These are phyloP conservation scores for Polydrusus tereticollis DNA, from an alignment of 2,888 invertebrate genomes.

Conservation along the genomic window DNA sequence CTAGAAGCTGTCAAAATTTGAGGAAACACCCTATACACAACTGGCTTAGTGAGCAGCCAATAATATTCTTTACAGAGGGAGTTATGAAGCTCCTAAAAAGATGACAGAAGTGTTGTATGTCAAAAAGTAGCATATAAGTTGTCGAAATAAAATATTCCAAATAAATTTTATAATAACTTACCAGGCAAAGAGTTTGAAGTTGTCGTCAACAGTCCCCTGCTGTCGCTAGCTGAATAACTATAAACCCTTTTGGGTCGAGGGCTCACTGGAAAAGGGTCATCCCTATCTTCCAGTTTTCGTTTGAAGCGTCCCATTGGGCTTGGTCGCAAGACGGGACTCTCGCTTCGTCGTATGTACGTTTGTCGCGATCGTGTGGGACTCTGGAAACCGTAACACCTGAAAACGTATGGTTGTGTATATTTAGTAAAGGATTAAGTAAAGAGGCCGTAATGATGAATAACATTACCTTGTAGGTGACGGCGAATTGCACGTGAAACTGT, in stretches of 20 bases:
- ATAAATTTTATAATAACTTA: conserved; percentile 22
- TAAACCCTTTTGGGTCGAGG: conserved; percentile 67
- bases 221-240: conserved; percentile 61
- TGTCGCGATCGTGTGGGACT: conserved; percentile 77
- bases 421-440: no score
- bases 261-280: conserved; percentile 63
- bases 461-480: conserved; percentile 63
- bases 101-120: no score
- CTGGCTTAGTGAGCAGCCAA: no score
- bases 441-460: no score
- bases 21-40: no score
- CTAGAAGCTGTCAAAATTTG: no score
- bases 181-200: conserved; percentile 63
- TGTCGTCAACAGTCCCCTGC: conserved; percentile 66
- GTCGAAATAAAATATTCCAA: no score
- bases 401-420: not conserved
- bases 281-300: conserved; percentile 75
- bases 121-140: no score
- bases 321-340: conserved; percentile 89
- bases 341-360: conserved; percentile 84
- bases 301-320: conserved; percentile 72
- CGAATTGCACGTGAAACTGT: conserved; percentile 61
- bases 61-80: no score
- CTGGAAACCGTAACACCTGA: conserved; percentile 59
- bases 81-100: no score